Conservation (phyloP, 1,140 invertebrate species). For the Triops cancriformis region DNA sequence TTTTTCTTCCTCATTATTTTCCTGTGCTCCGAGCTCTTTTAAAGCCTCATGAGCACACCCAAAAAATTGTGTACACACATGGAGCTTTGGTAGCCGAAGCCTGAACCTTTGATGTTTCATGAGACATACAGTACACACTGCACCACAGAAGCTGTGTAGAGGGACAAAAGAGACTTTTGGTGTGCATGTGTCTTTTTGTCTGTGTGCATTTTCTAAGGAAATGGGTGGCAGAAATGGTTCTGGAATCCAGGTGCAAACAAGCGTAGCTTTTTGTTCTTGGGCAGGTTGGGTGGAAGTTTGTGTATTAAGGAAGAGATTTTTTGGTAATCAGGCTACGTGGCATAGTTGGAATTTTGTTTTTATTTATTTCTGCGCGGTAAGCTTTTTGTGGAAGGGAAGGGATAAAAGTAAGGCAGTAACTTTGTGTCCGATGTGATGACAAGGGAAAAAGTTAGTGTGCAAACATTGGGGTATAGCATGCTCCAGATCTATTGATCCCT, state of each 20-base stretch:
- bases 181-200: no score
- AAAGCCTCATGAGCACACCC: background rate
- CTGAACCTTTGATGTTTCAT: background rate
- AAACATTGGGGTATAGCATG: constrained; percentile 9
- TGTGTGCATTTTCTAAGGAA: background rate
- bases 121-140: background rate
- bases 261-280: background rate
- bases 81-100: background rate
- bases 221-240: background rate
- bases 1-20: no score
- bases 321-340: background rate
- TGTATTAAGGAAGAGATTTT: background rate
- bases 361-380: background rate
- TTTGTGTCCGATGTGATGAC: background rate
- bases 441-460: background rate
- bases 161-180: background rate
- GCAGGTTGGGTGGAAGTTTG: background rate
- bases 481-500: background rate
- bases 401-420: background rate
- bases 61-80: background rate
- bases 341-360: background rate
- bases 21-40: no score
- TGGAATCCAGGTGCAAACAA: background rate
- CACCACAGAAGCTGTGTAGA: background rate
- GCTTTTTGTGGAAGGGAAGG: background rate